These are phyloP conservation scores for Geotrupes spiniger DNA, from an alignment of 2,888 invertebrate genomes.

Conservation along the genomic window DNA sequence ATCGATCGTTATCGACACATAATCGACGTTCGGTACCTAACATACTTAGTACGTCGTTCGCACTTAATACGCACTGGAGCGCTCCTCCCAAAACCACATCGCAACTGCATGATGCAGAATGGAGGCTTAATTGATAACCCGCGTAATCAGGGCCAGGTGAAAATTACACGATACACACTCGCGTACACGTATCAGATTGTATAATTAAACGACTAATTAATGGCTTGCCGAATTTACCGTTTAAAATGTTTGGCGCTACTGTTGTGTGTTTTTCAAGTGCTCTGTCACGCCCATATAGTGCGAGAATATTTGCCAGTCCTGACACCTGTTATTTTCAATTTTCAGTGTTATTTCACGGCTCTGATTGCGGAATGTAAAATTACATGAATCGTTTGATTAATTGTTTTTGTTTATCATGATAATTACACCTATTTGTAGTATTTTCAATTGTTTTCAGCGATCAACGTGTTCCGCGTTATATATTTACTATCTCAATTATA, in stretches of 20 bases:
- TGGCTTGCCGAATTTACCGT: conserved; percentile 42
- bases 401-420: conserved; percentile 49
- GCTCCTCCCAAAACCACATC: conserved; percentile 17
- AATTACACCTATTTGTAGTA: conserved; percentile 47
- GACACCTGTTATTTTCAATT: conserved; percentile 49
- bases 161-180: conserved; percentile 35
- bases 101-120: conserved; percentile 24
- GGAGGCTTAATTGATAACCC: conserved; percentile 38
- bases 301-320: conserved; percentile 30
- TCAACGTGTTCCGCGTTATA: conserved; percentile 26
- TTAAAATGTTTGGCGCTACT: conserved; percentile 36
- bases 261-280: conserved; percentile 37
- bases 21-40: conserved; percentile 18
- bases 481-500: conserved; percentile 14
- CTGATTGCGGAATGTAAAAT: conserved; percentile 46
- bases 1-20: conserved; percentile 20
- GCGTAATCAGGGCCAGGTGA: conserved; percentile 37
- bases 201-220: conserved; percentile 45
- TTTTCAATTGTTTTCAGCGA: conserved; percentile 44
- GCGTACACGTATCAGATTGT: conserved; percentile 37
- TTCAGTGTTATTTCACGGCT: conserved; percentile 44
- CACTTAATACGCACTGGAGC: conserved; percentile 1
- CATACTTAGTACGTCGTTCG: conserved; percentile 15
- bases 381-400: conserved; percentile 49
- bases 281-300: conserved; percentile 34